phyloP scores from a whole-genome alignment of 1,140 invertebrate genomes.

The Caenorhabditis briggsae region DNA sequence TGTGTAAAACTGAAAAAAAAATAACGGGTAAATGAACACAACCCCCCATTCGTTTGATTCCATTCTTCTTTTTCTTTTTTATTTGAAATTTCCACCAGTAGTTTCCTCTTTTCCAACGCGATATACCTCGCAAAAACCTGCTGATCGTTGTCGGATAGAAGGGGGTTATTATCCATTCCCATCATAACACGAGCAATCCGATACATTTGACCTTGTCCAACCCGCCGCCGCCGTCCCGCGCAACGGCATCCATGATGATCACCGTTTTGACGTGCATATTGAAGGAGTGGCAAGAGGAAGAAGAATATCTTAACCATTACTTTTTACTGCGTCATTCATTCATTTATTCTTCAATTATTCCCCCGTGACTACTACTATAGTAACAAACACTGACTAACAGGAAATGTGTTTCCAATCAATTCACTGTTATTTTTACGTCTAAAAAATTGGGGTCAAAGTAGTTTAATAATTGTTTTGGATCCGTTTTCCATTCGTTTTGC shows the following conservation, averaged over 20 bases:
- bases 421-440: too few relatives aligned
- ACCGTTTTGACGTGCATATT: conserved; percentile 17
- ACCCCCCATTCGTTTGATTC: conserved; percentile 8
- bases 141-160: not conserved
- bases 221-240: not conserved
- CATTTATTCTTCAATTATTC: not conserved
- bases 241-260: conserved; percentile 43
- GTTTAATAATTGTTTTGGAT: too few relatives aligned
- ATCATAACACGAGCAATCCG: conserved; percentile 48
- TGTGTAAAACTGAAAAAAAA: conserved; percentile 14
- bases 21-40: conserved; percentile 6
- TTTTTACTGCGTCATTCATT: conserved; percentile 15
- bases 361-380: not conserved
- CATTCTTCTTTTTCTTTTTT: not conserved
- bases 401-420: not conserved
- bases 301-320: conserved; percentile 48
- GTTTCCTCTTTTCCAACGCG: not conserved
- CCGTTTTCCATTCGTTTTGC: too few relatives aligned
- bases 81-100: conserved; percentile 17
- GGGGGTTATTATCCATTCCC: conserved; percentile 40
- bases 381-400: conserved; percentile 24
- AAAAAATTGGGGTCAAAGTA: too few relatives aligned
- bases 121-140: not conserved
- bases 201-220: conserved; percentile 47
- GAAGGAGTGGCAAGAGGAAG: not conserved